Evolutionary conservation across 1,140 invertebrate genomes (phyloP).

Genomic region (Anoplolepis gracilipes): DNA sequence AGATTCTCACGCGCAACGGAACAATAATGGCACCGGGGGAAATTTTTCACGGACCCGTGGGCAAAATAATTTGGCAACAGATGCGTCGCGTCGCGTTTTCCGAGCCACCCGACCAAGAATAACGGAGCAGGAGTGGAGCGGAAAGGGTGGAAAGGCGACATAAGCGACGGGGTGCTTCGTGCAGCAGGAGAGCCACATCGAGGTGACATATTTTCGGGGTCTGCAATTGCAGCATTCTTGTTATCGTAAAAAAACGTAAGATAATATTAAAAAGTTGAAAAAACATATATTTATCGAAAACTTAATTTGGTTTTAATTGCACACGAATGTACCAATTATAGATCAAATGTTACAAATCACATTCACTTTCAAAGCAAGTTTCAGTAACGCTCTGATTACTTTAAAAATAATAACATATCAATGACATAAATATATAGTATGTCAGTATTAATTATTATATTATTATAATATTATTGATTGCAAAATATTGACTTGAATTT

Average conservation of each 20-base stretch:
- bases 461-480: no score
- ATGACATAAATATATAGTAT: no score
- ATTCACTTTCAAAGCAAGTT: neutral
- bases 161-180: conserved; percentile 61
- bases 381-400: no score
- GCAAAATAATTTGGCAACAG: conserved; percentile 86
- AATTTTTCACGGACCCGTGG: conserved; percentile 85
- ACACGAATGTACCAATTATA: no score
- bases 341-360: neutral
- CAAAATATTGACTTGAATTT: neutral
- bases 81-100: conserved; percentile 84
- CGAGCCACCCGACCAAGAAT: conserved; percentile 84
- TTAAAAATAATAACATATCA: no score
- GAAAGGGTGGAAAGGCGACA: conserved; percentile 66
- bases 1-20: conserved; percentile 83
- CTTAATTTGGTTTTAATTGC: no score
- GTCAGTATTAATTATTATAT: neutral
- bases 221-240: conserved; percentile 61
- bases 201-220: conserved; percentile 58
- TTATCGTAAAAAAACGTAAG: conserved; percentile 19
- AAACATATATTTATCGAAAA: neutral
- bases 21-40: conserved; percentile 83
- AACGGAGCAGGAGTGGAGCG: conserved; percentile 76
- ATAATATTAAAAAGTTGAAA: conserved; percentile 12
- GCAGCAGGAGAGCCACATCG: conserved; percentile 59